Evolutionary conservation across 2,113 vertebrate genomes (phyloP).

Genomic region (Seriola quinqueradiata): DNA sequence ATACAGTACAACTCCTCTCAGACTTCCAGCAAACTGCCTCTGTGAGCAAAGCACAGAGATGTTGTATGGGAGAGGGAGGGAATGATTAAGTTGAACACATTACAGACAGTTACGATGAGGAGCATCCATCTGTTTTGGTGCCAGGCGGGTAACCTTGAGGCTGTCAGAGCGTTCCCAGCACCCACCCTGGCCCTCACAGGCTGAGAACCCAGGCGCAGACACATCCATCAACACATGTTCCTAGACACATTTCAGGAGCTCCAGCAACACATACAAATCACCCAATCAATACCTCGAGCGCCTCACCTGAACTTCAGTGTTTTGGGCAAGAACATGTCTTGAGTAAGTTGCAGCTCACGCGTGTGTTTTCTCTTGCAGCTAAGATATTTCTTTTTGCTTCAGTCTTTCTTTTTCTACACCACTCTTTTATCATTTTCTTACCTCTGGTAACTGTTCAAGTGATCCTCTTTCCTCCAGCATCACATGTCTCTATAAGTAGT

Average conservation of each 20-base stretch:
- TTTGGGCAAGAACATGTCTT: constrained; percentile 15
- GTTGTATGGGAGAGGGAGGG: constrained; percentile 32
- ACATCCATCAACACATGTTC: constrained; percentile 79
- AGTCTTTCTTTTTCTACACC: not conserved
- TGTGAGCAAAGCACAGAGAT: constrained; percentile 37
- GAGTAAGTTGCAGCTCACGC: not conserved
- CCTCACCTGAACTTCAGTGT: constrained; percentile 32
- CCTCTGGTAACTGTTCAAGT: not conserved
- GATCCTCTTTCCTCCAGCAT: not conserved
- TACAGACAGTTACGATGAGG: constrained; percentile 76
- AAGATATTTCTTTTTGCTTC: constrained; percentile 6
- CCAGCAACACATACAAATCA: constrained; percentile 78
- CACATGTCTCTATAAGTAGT: not conserved
- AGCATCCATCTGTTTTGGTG: constrained; percentile 80
- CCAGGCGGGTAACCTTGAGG: constrained; percentile 80
- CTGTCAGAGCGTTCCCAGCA: constrained; percentile 67
- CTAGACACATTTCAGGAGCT: constrained; percentile 65
- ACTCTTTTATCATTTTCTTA: not conserved
- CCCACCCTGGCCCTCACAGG: constrained; percentile 61
- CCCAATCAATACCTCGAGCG: constrained; percentile 67
- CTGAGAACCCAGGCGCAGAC: constrained; percentile 60
- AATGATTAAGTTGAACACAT: constrained; percentile 80
- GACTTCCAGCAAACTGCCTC: constrained; percentile 40
- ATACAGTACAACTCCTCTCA: constrained; percentile 16
- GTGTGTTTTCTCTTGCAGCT: constrained; percentile 12